Base-by-base conservation (phyloP, 2,888 invertebrate species). In the Subacronicta megacephala region DNA sequence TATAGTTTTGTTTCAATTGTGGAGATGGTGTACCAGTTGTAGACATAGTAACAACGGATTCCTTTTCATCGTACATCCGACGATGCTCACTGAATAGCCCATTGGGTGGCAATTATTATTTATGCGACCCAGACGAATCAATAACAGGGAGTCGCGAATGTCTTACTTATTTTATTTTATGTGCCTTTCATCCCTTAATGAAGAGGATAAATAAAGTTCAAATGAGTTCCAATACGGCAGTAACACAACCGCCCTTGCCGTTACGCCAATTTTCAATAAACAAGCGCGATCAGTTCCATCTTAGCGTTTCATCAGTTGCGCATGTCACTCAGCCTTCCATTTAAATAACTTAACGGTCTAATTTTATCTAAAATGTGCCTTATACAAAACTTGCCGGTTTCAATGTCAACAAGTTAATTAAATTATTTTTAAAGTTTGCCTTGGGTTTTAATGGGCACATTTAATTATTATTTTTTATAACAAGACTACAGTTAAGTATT, bases 121-220 rank as follows among this genome's bases (percentile, higher is more conserved):
- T 52, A 56, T 53, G 36, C 12, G 36, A 45, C 17, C 46, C 51
- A 33, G 41, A 46, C 9, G 18, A 52, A 84, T 65, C 50, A 70
- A 63, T 57, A 63, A 36, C 46, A 40, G 15, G 26, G 38, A 36
- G 23, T 37, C 41, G 15, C 31, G 18, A 36, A 17, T 15, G 35
- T 33, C 12, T 29, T 42, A 35, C 20, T 38, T 41, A 33, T 23
- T 12, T 26, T 26, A 9, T 23, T 7, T 6, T 23, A 7, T 23
- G 23, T 9, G 7, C 7, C 1, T 23, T 23, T 23, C 5, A 10
- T 26, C 2, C 10, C 10, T 26, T 3, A 2, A n/a, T n/a, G n/a
- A n/a, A n/a, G n/a, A n/a, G n/a, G n/a, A 10, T 26, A 26, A 26
- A 10, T 26, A 26, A 26, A 3, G 10, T 3, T 26, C 10, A 26